Evolutionary conservation across 2,113 vertebrate genomes (phyloP).

Genomic region (Phocoena sinus): DNA sequence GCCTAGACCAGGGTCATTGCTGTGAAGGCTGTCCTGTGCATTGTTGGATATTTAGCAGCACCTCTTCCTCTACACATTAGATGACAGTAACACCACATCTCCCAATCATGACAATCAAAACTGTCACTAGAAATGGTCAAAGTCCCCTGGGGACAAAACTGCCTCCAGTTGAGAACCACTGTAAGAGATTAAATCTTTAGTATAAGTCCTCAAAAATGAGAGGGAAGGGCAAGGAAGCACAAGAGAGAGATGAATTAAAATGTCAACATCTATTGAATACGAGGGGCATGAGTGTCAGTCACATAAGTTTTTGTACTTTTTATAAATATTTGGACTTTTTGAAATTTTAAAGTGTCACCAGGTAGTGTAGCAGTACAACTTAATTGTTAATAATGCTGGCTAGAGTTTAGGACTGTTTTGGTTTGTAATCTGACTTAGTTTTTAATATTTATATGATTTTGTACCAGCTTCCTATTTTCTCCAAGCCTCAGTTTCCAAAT

Average conservation of each 20-base stretch:
- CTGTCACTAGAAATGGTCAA: background rate
- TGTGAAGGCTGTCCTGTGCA: background rate
- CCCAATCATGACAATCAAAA: background rate
- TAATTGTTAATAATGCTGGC: background rate
- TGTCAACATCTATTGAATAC: background rate
- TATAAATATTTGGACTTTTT: background rate
- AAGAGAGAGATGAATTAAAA: background rate
- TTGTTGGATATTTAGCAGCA: background rate
- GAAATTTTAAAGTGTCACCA: background rate
- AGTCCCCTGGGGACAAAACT: background rate
- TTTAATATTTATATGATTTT: background rate
- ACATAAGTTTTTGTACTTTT: background rate
- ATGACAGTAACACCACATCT: background rate
- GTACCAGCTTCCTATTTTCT: background rate
- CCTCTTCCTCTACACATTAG: background rate
- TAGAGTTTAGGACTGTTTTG: background rate
- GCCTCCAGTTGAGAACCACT: background rate
- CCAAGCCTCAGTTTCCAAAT: background rate
- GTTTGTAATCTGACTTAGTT: background rate
- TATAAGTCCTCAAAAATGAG: background rate
- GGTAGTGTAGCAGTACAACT: background rate
- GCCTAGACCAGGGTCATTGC: background rate
- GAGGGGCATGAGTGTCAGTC: background rate
- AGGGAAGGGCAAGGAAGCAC: rapidly evolving
- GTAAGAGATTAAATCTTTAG: background rate